Evolutionary conservation across 2,113 vertebrate species (phyloP), one percentile per base, ranked within the genome.

Genomic region (Bubo scandiacus): DNA sequence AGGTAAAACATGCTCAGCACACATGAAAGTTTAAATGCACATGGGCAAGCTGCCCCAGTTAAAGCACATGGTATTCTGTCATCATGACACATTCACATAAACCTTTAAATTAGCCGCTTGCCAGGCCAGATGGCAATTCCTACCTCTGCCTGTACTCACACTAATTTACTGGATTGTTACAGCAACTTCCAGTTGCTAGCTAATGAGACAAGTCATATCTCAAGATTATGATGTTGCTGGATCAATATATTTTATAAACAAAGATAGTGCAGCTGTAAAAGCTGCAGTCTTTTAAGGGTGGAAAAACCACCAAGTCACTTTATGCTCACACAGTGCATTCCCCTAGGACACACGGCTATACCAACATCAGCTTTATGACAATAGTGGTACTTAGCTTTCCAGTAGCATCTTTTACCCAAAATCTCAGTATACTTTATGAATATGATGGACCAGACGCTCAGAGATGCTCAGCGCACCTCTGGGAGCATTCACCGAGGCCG

Each of bases 231-330:
- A 36, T 42, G 52, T 12, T 67, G 47, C 68, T 62, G 51, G 30
- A 58, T 58, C 52, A 13, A 88, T 75, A 26, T 11, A 13, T 66
- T 96, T 81, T 59, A 84, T 36, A 83, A 95, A 90, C 67, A 78
- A 16, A 62, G 12, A 25, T 6, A 86, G 17, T 5, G 9, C 47
- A 66, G 67, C n/a, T 61, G 25, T 71, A 87, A 92, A 55, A 80
- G 4, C 27, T 51, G 25, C 17, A 13, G 6, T 13, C 36, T 72
- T 73, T 38, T 12, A 49, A 32, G 40, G 14, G 12, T 45, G 42
- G 62, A 22, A 74, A 90, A 70, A 11, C 6, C 36, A 55, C n/a
- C 32, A 47, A 65, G 58, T 32, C 54, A 38, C 61, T 96, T 52
- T 10, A 9, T 21, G 14, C 43, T 71, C 47, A 22, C 9, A n/a